Evolutionary conservation across 2,888 invertebrate species (phyloP).

Genomic region (Cyaniris semiargus): DNA sequence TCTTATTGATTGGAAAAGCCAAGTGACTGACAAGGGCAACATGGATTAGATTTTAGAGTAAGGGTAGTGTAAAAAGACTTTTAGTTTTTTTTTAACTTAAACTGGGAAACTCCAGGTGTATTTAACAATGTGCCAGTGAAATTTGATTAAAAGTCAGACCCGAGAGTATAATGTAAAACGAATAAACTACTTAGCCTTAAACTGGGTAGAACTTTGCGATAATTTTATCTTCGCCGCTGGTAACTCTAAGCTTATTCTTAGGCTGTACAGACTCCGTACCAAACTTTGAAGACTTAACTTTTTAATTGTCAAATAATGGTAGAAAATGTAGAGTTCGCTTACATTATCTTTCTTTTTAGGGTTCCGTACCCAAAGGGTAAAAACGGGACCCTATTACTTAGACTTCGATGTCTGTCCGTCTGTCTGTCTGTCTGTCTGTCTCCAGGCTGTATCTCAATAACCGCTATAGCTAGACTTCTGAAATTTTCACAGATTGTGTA

Average conservation of each 20-base stretch:
- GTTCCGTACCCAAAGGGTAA: no score
- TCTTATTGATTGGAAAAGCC: no score
- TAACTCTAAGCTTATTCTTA: constrained; percentile 9
- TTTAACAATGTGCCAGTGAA: not conserved
- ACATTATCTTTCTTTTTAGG: not conserved
- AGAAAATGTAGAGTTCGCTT: not conserved
- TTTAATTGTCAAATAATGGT: not conserved
- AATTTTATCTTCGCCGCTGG: constrained; percentile 2
- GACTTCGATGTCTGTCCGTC: no score
- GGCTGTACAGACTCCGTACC: not conserved
- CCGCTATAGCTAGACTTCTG: no score
- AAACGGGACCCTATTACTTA: no score
- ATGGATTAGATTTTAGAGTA: no score
- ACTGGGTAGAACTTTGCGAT: not conserved
- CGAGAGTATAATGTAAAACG: not conserved
- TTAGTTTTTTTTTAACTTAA: not conserved
- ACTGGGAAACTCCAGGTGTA: not conserved
- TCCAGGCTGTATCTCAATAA: no score
- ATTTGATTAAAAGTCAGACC: constrained; percentile 12
- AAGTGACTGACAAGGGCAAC: no score
- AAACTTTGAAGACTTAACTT: not conserved
- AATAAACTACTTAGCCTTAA: constrained; percentile 10
- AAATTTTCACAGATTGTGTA: no score
- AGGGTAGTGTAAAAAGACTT: no score
- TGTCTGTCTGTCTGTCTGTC: no score